Evolutionary conservation across 2,797 vertebrate species (phyloP).

Genomic region (Alectoris magna): DNA sequence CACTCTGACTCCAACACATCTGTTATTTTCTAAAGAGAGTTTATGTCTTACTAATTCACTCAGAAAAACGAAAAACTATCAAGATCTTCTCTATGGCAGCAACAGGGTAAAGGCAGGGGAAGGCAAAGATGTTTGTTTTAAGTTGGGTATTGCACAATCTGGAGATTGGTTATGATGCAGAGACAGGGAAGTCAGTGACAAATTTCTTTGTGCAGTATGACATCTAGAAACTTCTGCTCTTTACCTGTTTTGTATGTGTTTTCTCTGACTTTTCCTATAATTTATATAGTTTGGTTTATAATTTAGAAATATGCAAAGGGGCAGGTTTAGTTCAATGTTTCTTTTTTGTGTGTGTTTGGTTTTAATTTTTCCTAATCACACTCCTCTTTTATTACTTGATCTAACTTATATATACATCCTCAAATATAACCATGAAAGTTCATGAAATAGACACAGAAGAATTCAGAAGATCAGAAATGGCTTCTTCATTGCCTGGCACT

Average conservation of each 20-base stretch:
- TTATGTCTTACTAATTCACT: background rate
- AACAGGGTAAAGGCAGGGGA: background rate
- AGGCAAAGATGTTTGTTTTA: background rate
- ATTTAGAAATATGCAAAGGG: background rate
- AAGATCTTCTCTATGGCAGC: background rate
- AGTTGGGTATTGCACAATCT: background rate
- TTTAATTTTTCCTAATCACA: background rate
- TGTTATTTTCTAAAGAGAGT: background rate
- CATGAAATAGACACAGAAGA: background rate
- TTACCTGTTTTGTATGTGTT: background rate
- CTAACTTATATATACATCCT: background rate
- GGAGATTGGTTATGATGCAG: background rate
- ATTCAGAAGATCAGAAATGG: background rate
- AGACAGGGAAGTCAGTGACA: background rate
- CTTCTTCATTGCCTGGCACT: background rate
- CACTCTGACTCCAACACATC: rapidly evolving
- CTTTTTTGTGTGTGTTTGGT: too few relatives aligned
- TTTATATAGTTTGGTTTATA: background rate
- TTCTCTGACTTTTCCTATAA: background rate
- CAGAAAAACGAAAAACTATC: background rate
- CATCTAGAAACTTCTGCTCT: background rate
- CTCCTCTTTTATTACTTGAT: background rate
- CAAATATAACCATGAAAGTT: background rate
- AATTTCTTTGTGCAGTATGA: background rate
- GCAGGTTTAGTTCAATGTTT: too few relatives aligned